Percentiles rank a stretch among this genome's conserved stretches.
phyloP scores from a whole-genome alignment of 2,888 invertebrate species.

The Sialis lutaria region DNA sequence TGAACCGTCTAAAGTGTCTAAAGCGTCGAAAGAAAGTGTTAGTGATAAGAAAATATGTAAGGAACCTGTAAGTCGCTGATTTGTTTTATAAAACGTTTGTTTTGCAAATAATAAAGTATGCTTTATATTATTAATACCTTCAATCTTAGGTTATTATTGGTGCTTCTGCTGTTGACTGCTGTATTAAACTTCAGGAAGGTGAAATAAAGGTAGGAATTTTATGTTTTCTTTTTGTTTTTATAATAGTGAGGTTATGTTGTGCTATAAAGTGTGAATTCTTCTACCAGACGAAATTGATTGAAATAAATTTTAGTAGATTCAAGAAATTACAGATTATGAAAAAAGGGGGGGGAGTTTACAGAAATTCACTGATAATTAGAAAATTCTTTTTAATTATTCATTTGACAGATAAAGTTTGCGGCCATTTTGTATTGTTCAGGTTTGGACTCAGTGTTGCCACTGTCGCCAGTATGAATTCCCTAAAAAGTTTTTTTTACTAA shows the following conservation, averaged over 20 bases:
- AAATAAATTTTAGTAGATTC: too few species aligned
- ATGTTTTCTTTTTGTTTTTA: background rate
- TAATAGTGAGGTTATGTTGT: background rate
- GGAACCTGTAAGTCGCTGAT: background rate
- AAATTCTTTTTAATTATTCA: too few species aligned
- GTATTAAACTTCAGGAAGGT: slow-evolving; percentile 41
- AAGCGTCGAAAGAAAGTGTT: background rate
- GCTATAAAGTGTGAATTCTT: too few species aligned
- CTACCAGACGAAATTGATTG: too few species aligned
- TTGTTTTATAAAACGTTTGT: background rate
- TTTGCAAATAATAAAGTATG: background rate
- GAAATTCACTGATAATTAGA: too few species aligned
- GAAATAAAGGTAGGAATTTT: slow-evolving; percentile 41
- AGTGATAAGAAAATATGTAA: background rate
- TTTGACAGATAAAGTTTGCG: too few species aligned
- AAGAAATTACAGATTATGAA: too few species aligned
- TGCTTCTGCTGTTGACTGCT: slow-evolving; percentile 59
- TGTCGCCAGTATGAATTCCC: too few species aligned
- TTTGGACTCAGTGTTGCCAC: too few species aligned
- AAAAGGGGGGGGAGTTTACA: too few species aligned
- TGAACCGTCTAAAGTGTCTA: background rate
- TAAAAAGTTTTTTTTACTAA: too few species aligned
- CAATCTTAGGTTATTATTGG: slow-evolving; percentile 44
- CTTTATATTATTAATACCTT: background rate
- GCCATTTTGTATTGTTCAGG: too few species aligned